Percentiles rank a stretch among this genome's conserved stretches.
These are phyloP conservation scores for Papilio helenus DNA, from an alignment of 1,140 invertebrate genomes.

Conservation along the genomic window DNA sequence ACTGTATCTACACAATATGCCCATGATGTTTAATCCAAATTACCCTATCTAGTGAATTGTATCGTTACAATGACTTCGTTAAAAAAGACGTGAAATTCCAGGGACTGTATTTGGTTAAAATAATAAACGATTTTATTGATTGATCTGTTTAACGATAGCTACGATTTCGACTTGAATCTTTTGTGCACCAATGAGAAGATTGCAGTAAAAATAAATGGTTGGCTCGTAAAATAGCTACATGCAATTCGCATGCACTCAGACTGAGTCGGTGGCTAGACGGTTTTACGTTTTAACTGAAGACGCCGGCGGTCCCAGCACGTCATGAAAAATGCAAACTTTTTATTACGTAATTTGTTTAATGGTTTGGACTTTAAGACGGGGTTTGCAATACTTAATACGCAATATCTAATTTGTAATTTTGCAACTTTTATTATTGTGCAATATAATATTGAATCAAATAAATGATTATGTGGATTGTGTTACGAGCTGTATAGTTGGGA, in stretches of 20 bases:
- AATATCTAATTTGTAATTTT: not conserved
- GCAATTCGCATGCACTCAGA: conserved; percentile 53
- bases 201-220: conserved; percentile 30
- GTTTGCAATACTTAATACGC: not conserved
- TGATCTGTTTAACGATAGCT: not conserved
- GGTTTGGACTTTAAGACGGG: not conserved
- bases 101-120: not conserved
- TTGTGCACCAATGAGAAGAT: conserved; percentile 15
- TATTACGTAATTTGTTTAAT: not conserved
- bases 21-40: not conserved
- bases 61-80: not conserved
- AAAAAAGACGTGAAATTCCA: not conserved
- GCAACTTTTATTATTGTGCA: conserved; percentile 4
- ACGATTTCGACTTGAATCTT: not conserved
- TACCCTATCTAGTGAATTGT: not conserved
- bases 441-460: not conserved
- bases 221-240: conserved; percentile 4
- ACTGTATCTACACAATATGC: not conserved
- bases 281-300: conserved; percentile 49
- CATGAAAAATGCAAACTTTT: not conserved
- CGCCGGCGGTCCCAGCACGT: conserved; percentile 3
- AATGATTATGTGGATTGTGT: not conserved
- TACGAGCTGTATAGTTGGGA: not conserved
- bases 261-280: conserved; percentile 45
- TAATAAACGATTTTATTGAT: not conserved